A percentile compares a stretch with the other conserved stretches of the same genome.
These are phyloP conservation scores for Tinamus major DNA, from an alignment of 2,797 vertebrate genomes.

Conservation along the genomic window DNA sequence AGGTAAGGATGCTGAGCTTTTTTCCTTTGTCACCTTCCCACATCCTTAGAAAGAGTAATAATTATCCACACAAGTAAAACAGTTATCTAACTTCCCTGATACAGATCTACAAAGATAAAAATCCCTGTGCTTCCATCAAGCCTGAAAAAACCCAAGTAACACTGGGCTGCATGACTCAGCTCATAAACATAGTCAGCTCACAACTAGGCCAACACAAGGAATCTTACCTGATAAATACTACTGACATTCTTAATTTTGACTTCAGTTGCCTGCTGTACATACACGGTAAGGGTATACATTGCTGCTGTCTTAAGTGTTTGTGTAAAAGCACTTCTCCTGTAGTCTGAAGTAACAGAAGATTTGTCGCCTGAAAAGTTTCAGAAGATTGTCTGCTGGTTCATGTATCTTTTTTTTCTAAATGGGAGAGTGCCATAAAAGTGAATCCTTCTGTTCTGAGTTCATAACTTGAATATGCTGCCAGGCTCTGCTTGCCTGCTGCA, in stretches of 20 bases:
- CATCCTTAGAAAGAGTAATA: not conserved
- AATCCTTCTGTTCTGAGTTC: not conserved
- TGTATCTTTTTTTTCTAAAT: not conserved
- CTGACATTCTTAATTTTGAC: not conserved
- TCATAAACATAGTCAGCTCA: not conserved
- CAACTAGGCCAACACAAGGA: not conserved
- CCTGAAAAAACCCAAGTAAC: not conserved
- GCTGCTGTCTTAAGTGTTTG: not conserved
- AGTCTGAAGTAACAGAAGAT: slow-evolving; percentile 11
- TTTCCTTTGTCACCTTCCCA: not conserved
- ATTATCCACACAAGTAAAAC: not conserved
- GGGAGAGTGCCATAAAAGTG: not conserved
- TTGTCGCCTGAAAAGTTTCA: not conserved
- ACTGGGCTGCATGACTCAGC: not conserved
- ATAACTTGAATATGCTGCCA: not conserved
- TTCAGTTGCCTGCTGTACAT: not conserved
- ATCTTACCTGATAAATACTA: not conserved
- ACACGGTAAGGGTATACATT: not conserved
- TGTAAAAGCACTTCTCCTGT: not conserved
- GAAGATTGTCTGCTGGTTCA: not conserved
- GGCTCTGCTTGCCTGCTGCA: not conserved
- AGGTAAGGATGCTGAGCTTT: slow-evolving; percentile 83
- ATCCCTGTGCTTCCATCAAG: not conserved
- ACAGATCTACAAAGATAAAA: not conserved
- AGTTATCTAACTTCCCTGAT: not conserved